phyloP scores from a whole-genome alignment of 1,140 invertebrate genomes.

The Elysia chlorotica region DNA sequence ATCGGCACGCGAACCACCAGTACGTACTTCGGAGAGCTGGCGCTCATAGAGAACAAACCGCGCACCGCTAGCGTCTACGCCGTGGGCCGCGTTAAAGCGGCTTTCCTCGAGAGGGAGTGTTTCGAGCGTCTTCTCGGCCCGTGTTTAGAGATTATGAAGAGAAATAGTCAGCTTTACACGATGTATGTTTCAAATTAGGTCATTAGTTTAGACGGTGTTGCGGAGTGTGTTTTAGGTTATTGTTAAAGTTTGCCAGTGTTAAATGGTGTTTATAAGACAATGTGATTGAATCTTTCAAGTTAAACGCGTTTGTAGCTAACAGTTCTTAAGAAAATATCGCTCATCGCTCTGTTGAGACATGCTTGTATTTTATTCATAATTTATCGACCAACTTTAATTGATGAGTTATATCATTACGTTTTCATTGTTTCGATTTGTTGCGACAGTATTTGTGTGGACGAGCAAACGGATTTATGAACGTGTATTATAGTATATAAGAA shows the following conservation, averaged over 20 bases:
- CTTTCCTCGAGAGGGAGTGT: slow-evolving; percentile 47
- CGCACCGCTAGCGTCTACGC: slow-evolving; percentile 88
- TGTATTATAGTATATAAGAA: no score
- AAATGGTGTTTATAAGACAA: background rate
- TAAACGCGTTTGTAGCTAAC: background rate
- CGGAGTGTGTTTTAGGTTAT: no score
- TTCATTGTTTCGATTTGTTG: no score
- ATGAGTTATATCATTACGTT: background rate
- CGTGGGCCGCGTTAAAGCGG: slow-evolving; percentile 46
- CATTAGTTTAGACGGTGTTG: background rate
- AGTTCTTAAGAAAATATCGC: background rate
- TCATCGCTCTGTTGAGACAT: background rate
- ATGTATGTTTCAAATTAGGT: slow-evolving; percentile 31
- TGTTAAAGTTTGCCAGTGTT: background rate
- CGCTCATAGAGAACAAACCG: slow-evolving; percentile 83
- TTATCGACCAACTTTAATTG: background rate
- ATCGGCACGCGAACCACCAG: slow-evolving; percentile 38
- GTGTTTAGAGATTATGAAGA: slow-evolving; percentile 54
- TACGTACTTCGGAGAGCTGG: slow-evolving; percentile 72
- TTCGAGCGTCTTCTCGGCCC: slow-evolving; percentile 56
- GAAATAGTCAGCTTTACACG: slow-evolving; percentile 39
- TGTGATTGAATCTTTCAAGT: background rate
- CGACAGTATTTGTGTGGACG: no score
- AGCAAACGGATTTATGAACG: no score
- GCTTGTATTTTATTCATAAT: background rate